Percentiles rank a stretch among this genome's conserved stretches.
phyloP scores from a whole-genome alignment of 2,888 invertebrate genomes.

The Brachylomia viminalis region DNA sequence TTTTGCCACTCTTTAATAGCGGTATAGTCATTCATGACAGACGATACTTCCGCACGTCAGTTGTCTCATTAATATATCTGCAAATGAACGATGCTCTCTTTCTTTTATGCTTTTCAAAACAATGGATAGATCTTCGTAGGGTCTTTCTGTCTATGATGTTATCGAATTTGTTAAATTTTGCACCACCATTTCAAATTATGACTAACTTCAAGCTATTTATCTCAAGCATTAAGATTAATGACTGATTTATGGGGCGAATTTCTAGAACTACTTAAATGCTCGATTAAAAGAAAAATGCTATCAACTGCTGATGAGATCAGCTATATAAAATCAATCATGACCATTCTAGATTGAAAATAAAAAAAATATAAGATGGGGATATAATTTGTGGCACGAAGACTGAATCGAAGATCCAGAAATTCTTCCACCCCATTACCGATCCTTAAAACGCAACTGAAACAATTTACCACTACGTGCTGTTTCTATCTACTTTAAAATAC shows the following conservation, averaged over 20 bases:
- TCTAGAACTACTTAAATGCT: neutral
- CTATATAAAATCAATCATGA: constrained; percentile 50
- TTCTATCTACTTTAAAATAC: constrained; percentile 59
- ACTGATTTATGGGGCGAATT: constrained; percentile 7
- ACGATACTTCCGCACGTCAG: constrained; percentile 48
- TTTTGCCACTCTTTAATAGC: constrained; percentile 51
- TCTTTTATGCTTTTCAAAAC: constrained; percentile 38
- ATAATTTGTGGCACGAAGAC: constrained; percentile 38
- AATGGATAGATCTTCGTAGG: constrained; percentile 29
- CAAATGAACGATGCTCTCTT: constrained; percentile 32
- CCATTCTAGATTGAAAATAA: constrained; percentile 40
- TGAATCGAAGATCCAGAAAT: constrained; percentile 47
- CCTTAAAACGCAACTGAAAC: constrained; percentile 48
- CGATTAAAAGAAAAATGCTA: constrained; percentile 25
- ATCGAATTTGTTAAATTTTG: constrained; percentile 7
- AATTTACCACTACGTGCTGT: constrained; percentile 33
- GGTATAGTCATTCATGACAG: constrained; percentile 33
- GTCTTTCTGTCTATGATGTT: neutral
- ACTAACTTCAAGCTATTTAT: neutral
- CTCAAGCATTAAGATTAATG: neutral
- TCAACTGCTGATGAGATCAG: constrained; percentile 23
- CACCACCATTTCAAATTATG: neutral
- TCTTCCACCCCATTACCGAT: constrained; percentile 37
- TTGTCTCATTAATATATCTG: constrained; percentile 45
- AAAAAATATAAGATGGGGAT: constrained; percentile 36